phyloP scores from a whole-genome alignment of 2,888 invertebrate species.

The Cosmopolites sordidus region DNA sequence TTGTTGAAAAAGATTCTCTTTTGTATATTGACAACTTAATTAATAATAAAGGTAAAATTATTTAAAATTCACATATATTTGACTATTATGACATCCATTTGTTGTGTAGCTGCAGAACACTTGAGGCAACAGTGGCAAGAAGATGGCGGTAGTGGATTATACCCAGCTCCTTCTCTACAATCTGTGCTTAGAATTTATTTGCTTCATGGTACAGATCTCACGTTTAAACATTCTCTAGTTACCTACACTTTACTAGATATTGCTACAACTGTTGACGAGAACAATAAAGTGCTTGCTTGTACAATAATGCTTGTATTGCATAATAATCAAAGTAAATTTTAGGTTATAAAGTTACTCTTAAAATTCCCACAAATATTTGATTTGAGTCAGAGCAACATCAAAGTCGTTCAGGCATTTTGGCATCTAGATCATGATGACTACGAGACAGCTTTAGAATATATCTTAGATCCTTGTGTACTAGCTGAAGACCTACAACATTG shows the following conservation, averaged over 20 bases:
- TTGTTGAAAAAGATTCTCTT: slow-evolving; percentile 43
- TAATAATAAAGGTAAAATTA: slow-evolving; percentile 53
- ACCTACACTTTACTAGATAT: slow-evolving; percentile 81
- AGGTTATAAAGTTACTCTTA: slow-evolving; percentile 43
- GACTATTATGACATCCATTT: slow-evolving; percentile 52
- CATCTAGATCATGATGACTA: slow-evolving; percentile 82
- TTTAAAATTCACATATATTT: not conserved
- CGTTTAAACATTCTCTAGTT: slow-evolving; percentile 73
- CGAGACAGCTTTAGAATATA: slow-evolving; percentile 63
- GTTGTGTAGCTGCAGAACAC: slow-evolving; percentile 45
- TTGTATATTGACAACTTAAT: slow-evolving; percentile 70
- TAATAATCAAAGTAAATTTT: not conserved
- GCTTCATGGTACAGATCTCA: slow-evolving; percentile 60
- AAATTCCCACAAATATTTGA: slow-evolving; percentile 79
- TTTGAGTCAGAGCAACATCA: slow-evolving; percentile 67
- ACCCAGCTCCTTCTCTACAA: slow-evolving; percentile 82
- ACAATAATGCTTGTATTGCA: not conserved
- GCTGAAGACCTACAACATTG: slow-evolving; percentile 58
- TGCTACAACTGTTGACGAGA: slow-evolving; percentile 63
- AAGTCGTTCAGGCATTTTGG: slow-evolving; percentile 85
- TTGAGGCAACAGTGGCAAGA: slow-evolving; percentile 62
- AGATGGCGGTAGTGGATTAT: slow-evolving; percentile 62
- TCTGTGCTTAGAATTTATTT: slow-evolving; percentile 72
- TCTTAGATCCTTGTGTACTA: slow-evolving; percentile 60
- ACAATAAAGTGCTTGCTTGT: slow-evolving; percentile 30